Base-by-base conservation (phyloP, 2,797 vertebrate genomes). In the Glossophaga mutica region DNA sequence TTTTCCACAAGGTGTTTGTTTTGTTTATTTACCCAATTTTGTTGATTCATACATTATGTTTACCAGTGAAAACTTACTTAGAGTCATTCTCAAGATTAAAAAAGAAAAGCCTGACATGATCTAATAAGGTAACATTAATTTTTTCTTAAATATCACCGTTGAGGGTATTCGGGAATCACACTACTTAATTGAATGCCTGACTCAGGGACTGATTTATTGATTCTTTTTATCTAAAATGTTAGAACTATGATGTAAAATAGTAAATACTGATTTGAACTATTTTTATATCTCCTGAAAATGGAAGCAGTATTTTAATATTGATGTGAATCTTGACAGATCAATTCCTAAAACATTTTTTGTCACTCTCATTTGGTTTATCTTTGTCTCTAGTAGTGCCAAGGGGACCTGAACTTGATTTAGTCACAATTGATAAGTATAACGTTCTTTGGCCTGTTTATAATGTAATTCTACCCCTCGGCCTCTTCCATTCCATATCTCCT, bases 21-120 rank as follows among this genome's bases (percentile, higher is more conserved):
- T 78, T 94, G 65, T 96, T 62, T 94, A 76, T 87, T 96, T 97
- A 90, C 15, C 9, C 19, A 71, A 7, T 70, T 96, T 44, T 92
- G 8, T 77, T 91, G 24, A n/a, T 71, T 90, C 12, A 24, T 62
- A 16, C 0, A 15, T 59, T 44, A 22, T 67, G 5, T 71, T 91
- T 87, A 48, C 34, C 37, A 57, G 7, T 77, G 32, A 91, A 87
- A 88, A 82, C 62, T 79, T 78, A 91, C 48, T 74, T 83, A 55
- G 62, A 85, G 44, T 57, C 48, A 82, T 93, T 92, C 39, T 94
- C 59, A 85, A 67, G 55, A 76, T 76, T 85, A 62, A 89, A 89
- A 46, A 81, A 85, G 16, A 70, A 94, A 68, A 29, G 6, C 21
- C 55, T 77, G 46, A 34, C 37, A n/a, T 48, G 7, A 50, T 87